phyloP scores from a whole-genome alignment of 2,113 vertebrate species.

The Ammodytes dubius region DNA sequence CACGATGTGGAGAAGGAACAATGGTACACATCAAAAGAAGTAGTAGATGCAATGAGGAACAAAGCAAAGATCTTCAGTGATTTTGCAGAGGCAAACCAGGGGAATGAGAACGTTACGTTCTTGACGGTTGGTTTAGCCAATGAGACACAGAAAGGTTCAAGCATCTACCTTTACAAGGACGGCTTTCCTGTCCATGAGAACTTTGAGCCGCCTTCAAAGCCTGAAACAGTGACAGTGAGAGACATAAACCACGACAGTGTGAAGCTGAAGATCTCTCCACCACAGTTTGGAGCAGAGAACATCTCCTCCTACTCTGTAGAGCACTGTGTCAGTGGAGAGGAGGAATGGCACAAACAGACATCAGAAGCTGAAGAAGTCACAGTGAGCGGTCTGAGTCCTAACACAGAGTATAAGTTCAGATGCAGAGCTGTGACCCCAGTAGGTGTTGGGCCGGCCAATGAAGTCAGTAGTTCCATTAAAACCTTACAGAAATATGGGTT shows the following conservation, averaged over 20 bases:
- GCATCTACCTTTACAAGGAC: constrained; percentile 46
- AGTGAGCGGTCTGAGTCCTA: constrained; percentile 47
- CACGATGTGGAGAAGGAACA: constrained; percentile 40
- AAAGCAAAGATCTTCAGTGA: constrained; percentile 53
- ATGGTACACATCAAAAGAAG: constrained; percentile 26
- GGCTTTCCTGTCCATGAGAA: neutral
- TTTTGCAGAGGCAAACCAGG: constrained; percentile 63
- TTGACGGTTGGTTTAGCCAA: constrained; percentile 29
- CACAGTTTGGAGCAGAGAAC: constrained; percentile 47
- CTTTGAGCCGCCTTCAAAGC: constrained; percentile 63
- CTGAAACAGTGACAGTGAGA: constrained; percentile 22
- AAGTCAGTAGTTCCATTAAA: neutral
- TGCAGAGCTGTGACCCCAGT: constrained; percentile 60
- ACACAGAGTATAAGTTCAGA: constrained; percentile 54
- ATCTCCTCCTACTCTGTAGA: constrained; percentile 58
- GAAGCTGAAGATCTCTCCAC: constrained; percentile 53
- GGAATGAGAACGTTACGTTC: constrained; percentile 22
- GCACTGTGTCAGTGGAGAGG: constrained; percentile 44
- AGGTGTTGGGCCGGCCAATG: constrained; percentile 50
- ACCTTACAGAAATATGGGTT: constrained; percentile 43
- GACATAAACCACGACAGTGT: constrained; percentile 51
- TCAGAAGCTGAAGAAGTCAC: constrained; percentile 26
- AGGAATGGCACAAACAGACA: constrained; percentile 39
- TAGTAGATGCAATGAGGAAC: neutral
- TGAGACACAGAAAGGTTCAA: neutral